Conservation (phyloP, 2,113 vertebrate genomes). For the Scomber colias region DNA sequence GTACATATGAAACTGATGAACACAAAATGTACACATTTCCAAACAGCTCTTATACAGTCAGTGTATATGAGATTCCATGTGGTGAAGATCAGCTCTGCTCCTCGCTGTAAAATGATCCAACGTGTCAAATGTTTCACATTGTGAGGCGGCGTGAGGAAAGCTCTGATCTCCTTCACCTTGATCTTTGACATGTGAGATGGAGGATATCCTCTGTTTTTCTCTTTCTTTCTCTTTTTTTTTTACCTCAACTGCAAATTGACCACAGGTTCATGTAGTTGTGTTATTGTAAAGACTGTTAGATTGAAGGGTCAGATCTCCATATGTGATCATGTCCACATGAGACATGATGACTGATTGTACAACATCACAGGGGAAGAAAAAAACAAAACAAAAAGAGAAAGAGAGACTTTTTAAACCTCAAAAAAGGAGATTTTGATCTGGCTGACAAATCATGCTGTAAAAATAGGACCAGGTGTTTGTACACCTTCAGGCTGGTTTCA, state of each 20-base stretch:
- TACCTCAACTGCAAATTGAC: constrained; percentile 43
- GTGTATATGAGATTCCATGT: constrained; percentile 24
- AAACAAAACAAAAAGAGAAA: constrained; percentile 8
- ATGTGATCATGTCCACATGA: constrained; percentile 60
- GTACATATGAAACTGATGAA: constrained; percentile 8
- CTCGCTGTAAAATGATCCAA: constrained; percentile 55
- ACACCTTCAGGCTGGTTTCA: constrained; percentile 16
- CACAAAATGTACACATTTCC: neutral
- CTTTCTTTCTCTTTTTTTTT: constrained; percentile 1
- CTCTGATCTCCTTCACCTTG: constrained; percentile 57
- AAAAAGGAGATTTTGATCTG: constrained; percentile 8
- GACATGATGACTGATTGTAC: constrained; percentile 3
- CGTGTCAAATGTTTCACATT: constrained; percentile 38
- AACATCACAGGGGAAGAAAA: constrained; percentile 3
- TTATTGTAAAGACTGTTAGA: constrained; percentile 11
- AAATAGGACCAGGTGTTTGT: constrained; percentile 19
- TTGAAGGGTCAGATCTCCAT: constrained; percentile 30
- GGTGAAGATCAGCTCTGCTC: constrained; percentile 42
- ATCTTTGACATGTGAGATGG: constrained; percentile 55
- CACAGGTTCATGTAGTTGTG: constrained; percentile 31
- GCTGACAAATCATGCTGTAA: constrained; percentile 22
- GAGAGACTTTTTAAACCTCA: neutral
- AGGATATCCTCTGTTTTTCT: constrained; percentile 50
- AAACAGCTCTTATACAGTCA: neutral
- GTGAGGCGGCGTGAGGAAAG: constrained; percentile 13